Evolutionary conservation across 2,888 invertebrate species (phyloP).

Genomic region (Sylvicola cinctus): DNA sequence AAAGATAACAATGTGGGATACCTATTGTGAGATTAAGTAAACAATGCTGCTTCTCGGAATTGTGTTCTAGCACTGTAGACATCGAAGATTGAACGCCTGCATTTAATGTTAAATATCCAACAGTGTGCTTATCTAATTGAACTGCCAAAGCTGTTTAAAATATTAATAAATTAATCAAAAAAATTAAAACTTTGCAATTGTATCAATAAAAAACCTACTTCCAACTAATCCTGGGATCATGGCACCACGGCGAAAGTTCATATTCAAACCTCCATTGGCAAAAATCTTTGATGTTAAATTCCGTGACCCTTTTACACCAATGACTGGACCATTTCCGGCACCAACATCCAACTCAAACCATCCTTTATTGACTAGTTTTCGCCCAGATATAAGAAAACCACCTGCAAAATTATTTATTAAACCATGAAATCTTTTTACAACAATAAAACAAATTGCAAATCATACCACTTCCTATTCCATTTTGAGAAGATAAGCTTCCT

Average conservation of each 20-base stretch:
- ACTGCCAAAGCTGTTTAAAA: constrained; percentile 50
- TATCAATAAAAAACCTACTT: constrained; percentile 31
- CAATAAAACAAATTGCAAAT: not conserved
- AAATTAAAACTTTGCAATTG: not conserved
- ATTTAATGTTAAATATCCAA: constrained; percentile 74
- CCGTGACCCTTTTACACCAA: constrained; percentile 61
- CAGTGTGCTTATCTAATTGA: constrained; percentile 70
- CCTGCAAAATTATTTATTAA: constrained; percentile 35
- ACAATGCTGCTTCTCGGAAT: constrained; percentile 44
- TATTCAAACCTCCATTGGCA: constrained; percentile 49
- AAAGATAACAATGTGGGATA: constrained; percentile 57
- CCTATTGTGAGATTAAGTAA: constrained; percentile 61
- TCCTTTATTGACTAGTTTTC: constrained; percentile 59
- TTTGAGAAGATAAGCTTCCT: constrained; percentile 65
- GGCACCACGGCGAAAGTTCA: constrained; percentile 60
- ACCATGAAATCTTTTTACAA: constrained; percentile 3
- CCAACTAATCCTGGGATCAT: constrained; percentile 56
- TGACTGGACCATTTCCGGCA: constrained; percentile 63
- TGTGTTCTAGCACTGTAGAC: constrained; percentile 61
- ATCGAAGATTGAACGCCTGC: constrained; percentile 48
- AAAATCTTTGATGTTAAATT: constrained; percentile 53
- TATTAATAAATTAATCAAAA: constrained; percentile 7
- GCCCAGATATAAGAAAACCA: constrained; percentile 53
- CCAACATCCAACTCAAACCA: constrained; percentile 76
- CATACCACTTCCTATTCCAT: constrained; percentile 49